These are phyloP conservation scores for Macrobrachium nipponense DNA, from an alignment of 1,140 invertebrate species.

Conservation along the genomic window DNA sequence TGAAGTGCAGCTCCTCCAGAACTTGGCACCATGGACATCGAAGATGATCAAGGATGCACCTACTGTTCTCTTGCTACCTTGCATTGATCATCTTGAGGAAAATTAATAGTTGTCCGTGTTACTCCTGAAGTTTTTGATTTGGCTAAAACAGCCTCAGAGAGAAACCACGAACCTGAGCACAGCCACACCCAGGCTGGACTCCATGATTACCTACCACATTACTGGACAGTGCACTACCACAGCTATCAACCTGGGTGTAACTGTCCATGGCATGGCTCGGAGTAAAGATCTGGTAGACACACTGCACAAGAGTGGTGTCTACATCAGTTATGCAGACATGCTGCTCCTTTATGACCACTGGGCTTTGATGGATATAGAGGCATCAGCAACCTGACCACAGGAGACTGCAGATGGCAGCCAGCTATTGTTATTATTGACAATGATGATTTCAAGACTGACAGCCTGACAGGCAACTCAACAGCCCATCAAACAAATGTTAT, in stretches of 20 bases:
- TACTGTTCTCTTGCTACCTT: neutral
- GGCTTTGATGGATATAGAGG: slow-evolving; percentile 17
- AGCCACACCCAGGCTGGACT: slow-evolving; percentile 21
- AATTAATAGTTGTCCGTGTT: neutral
- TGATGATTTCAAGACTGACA: slow-evolving; percentile 25
- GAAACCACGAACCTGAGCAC: slow-evolving; percentile 4
- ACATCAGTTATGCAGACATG: slow-evolving; percentile 13
- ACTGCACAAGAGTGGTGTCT: slow-evolving; percentile 16
- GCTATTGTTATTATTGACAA: slow-evolving; percentile 21
- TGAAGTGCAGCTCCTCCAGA: slow-evolving; percentile 24
- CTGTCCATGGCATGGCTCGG: slow-evolving; percentile 5
- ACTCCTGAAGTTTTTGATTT: neutral
- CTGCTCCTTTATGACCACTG: slow-evolving; percentile 23
- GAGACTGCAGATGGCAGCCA: slow-evolving; percentile 32
- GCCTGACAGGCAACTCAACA: neutral
- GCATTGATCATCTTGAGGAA: slow-evolving; percentile 4
- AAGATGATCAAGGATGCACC: slow-evolving; percentile 11
- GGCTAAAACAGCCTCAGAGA: slow-evolving; percentile 18
- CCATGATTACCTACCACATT: neutral
- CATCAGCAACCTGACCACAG: slow-evolving; percentile 9
- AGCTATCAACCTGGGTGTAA: slow-evolving; percentile 1
- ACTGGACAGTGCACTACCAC: neutral
- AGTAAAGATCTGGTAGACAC: slow-evolving; percentile 13
- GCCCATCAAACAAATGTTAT: slow-evolving; percentile 18
- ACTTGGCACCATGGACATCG: neutral